Base-by-base conservation (phyloP, 2,888 invertebrate genomes). In the Pteria penguin region DNA sequence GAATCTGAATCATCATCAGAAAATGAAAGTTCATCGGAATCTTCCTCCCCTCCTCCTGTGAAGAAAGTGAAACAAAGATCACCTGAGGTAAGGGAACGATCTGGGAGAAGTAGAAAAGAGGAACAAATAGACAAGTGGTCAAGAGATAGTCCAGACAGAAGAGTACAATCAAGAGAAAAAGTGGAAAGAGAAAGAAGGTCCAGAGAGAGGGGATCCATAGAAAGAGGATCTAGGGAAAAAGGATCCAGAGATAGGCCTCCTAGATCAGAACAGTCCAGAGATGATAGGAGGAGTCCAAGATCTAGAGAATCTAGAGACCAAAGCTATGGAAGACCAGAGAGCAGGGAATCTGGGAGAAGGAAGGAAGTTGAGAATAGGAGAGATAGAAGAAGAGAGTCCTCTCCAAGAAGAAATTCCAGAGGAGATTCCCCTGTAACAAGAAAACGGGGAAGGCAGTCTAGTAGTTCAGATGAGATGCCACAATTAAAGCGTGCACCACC, bases 391-490 rank as follows among this genome's bases (percentile, higher is more conserved):
- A 33, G 63, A 62, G 26, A 60, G 45, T 31, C 67, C 14, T n/a
- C 29, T 1, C 27, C 32, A 11, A 66, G 60, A 66, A 60, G 61
- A 71, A 74, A 63, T 45, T 66, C 26, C 62, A 70, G 55, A 57
- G 67, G 68, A 60, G 54, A 70, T 31, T 78, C 78, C 18, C 58
- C 71, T 29, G 62, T 52, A 14, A 66, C 74, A 22, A 57, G 57
- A 32, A 68, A 55, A 26, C 29, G 57, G 14, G 22, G n/a, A 31
- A 68, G 68, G 14, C 52, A 57, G 32, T 33, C n/a, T 18, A 57
- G 57, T 57, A 32, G 57, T 24, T 18, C n/a, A 22, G 67, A 68
- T 4, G 67, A 68, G 31, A 55, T 57, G 14, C 57, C 55, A 11
- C 29, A 24, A 22, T 8, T 14, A 1, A 68, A 55, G 26, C 29